A percentile compares a stretch with the other conserved stretches of the same genome.
Evolutionary conservation across 2,888 invertebrate genomes (phyloP).

Genomic region (Endomychus coccineus): DNA sequence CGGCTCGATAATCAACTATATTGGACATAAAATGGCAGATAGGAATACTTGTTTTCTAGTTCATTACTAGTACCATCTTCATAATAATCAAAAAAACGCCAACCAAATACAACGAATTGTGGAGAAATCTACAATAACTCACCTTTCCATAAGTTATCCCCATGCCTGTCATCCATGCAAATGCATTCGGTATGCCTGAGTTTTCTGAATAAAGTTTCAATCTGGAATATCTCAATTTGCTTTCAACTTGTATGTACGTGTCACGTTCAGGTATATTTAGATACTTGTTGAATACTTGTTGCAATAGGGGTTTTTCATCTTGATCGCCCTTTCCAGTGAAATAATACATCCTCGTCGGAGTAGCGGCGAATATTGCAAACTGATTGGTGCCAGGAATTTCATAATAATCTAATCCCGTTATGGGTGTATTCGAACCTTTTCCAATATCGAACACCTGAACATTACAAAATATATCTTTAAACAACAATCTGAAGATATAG

Average conservation of each 20-base stretch:
- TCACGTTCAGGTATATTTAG: slow-evolving; percentile 62
- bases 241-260: slow-evolving; percentile 63
- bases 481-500: too few species aligned
- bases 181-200: slow-evolving; percentile 62
- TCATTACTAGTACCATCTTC: too few species aligned
- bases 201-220: slow-evolving; percentile 70
- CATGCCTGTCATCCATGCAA: slow-evolving; percentile 83
- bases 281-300: slow-evolving; percentile 72
- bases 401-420: slow-evolving; percentile 83
- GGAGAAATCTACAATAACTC: slow-evolving; percentile 16
- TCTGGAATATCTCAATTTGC: slow-evolving; percentile 60
- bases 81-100: neutral
- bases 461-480: slow-evolving; percentile 16
- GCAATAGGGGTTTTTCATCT: slow-evolving; percentile 74
- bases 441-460: slow-evolving; percentile 81
- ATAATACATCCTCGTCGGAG: slow-evolving; percentile 77
- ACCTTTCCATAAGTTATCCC: slow-evolving; percentile 78
- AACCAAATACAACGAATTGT: neutral
- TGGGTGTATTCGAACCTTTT: slow-evolving; percentile 65
- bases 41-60: too few species aligned
- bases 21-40: too few species aligned
- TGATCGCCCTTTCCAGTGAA: slow-evolving; percentile 70
- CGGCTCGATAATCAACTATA: too few species aligned
- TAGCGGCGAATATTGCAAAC: slow-evolving; percentile 78
- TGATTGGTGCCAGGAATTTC: slow-evolving; percentile 62